Conservation (phyloP, 2,888 invertebrate genomes). For the Phytoseiulus persimilis region DNA sequence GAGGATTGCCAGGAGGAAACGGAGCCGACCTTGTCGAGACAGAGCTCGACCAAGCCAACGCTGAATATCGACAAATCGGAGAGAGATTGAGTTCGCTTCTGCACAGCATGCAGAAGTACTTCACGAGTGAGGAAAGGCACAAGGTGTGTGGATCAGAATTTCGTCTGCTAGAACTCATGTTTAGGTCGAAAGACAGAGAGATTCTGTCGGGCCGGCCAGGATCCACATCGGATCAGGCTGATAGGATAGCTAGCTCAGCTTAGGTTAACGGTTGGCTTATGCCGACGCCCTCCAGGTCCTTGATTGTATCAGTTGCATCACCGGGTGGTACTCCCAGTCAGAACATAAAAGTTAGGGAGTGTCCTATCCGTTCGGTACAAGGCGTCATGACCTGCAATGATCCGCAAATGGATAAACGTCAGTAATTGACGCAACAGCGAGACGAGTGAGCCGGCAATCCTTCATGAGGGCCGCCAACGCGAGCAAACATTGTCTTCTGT, state of each 20-base stretch:
- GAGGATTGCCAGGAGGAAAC: constrained; percentile 51
- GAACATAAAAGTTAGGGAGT: too few relatives aligned
- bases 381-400: background rate
- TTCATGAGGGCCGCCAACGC: constrained; percentile 17
- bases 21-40: constrained; percentile 64
- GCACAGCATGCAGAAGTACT: constrained; percentile 61
- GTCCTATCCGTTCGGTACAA: background rate
- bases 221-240: background rate
- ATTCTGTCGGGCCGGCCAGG: background rate
- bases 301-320: too few relatives aligned
- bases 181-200: background rate
- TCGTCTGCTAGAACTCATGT: background rate
- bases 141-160: constrained; percentile 42
- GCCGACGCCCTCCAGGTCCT: background rate
- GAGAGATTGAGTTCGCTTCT: constrained; percentile 55
- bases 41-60: constrained; percentile 72
- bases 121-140: constrained; percentile 64
- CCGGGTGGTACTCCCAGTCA: too few relatives aligned
- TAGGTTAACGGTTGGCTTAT: too few relatives aligned
- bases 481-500: constrained; percentile 14
- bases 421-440: background rate
- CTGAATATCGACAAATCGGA: constrained; percentile 60
- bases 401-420: background rate
- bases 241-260: background rate
- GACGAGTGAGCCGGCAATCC: background rate